Evolutionary conservation across 2,113 vertebrate species (phyloP).

Genomic region (Parus major): DNA sequence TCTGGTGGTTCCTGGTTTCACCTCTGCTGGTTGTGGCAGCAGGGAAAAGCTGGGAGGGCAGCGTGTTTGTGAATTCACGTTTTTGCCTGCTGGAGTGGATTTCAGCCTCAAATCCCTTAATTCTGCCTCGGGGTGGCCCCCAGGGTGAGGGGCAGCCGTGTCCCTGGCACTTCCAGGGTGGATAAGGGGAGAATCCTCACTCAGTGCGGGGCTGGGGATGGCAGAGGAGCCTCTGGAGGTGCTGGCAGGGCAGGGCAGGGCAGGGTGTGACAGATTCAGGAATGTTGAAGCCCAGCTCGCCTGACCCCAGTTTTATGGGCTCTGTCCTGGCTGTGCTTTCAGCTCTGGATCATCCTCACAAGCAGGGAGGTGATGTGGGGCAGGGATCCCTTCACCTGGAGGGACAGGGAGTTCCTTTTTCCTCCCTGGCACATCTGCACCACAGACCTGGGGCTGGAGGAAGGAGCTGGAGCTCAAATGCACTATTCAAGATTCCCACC

Average conservation of each 20-base stretch:
- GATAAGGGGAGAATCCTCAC: fast-evolving
- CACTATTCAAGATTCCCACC: not conserved
- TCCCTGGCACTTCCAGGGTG: not conserved
- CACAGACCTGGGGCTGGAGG: not conserved
- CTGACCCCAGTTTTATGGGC: not conserved
- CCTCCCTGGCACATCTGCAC: not conserved
- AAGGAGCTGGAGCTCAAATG: not conserved
- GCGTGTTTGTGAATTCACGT: fast-evolving
- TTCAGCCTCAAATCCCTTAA: fast-evolving
- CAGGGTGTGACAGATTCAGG: too few species aligned
- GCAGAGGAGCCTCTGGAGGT: not conserved
- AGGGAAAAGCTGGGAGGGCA: not conserved
- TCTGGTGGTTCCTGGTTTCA: not conserved
- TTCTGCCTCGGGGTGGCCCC: not conserved
- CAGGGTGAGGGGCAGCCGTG: not conserved
- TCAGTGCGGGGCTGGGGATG: not conserved
- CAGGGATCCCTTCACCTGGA: not conserved
- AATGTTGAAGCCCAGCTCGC: not conserved
- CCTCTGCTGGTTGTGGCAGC: too few species aligned
- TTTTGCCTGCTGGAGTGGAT: not conserved
- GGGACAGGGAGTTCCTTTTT: not conserved
- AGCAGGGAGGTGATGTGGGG: not conserved
- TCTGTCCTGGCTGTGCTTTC: not conserved
- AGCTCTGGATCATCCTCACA: not conserved
- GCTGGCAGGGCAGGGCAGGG: not conserved